Evolutionary conservation across 2,113 vertebrate genomes (phyloP), one percentile per base, ranked within the genome.

Genomic region (Centropristis striata): DNA sequence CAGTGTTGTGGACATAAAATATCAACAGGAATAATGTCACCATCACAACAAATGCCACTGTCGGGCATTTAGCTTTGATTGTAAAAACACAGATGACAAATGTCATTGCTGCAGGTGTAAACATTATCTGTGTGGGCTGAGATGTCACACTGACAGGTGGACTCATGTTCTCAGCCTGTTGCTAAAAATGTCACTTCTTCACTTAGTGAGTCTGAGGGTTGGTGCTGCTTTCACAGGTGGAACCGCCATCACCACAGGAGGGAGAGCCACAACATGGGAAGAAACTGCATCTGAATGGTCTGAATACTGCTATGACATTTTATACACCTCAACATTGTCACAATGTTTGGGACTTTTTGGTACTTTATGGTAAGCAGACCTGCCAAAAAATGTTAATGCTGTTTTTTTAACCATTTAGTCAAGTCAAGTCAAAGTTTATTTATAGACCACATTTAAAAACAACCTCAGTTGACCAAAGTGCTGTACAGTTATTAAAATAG

Each of bases 61-160:
- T 18, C 1, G 44, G 10, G 15, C 5, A 53, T 80, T 75, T 54
- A 27, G 54, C 23, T 58, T 64, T 21, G 50, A 70, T 36, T 39
- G 21, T 25, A 41, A 69, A 64, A 75, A 60, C 25, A 59, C 10
- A 49, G 2, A 11, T 27, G 27, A 4, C 47, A 23, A 14, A 39
- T 10, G 60, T 70, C 58, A 70, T 64, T 50, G 28, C 57, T 39
- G 23, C 27, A 47, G 71, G 70, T 59, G 60, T 54, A 71, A 57
- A 61, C 28, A 42, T 53, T 67, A 67, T 54, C 54, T 72, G 49
- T 12, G 27, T 47, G 23, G 59, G 58, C 13, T 47, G 37, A 65
- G 14, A 44, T 66, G 68, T 32, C 54, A 54, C 27, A 25, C 16
- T 60, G 58, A 65, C 65, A 70, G 42, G 51, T 7, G 11, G 50